Percentiles rank a stretch among this genome's conserved stretches.
Conservation (phyloP, 1,140 invertebrate genomes). For the Ceratosolen fusciceps region DNA sequence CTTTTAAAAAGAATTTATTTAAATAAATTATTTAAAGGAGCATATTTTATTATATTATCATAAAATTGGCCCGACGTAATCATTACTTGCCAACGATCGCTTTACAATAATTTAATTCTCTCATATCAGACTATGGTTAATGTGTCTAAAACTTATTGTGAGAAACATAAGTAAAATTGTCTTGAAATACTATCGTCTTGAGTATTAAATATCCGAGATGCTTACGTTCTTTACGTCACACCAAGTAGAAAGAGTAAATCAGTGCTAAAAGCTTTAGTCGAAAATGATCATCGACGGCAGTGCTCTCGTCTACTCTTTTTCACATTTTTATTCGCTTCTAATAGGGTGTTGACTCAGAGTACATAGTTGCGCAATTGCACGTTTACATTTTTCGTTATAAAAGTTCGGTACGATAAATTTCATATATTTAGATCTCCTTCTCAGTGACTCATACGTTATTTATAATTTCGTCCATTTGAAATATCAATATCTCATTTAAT, state of each 20-base stretch:
- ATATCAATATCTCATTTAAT: too few species aligned
- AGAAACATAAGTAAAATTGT: not conserved
- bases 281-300: constrained; percentile 1
- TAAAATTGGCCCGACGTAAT: too few species aligned
- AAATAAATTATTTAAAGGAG: too few species aligned
- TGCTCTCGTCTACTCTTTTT: too few species aligned
- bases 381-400: too few species aligned
- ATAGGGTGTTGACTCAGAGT: not conserved
- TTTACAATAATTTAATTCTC: not conserved
- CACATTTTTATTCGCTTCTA: not conserved
- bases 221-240: not conserved
- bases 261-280: not conserved
- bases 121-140: not conserved
- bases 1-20: too few species aligned
- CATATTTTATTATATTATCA: too few species aligned
- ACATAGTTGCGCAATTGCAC: too few species aligned
- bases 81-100: not conserved
- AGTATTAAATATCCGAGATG: constrained; percentile 16
- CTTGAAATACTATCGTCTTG: not conserved
- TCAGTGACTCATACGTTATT: too few species aligned
- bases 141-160: not conserved
- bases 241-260: constrained; percentile 1
- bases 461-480: too few species aligned
- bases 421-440: too few species aligned
- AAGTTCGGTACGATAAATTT: too few species aligned